Evolutionary conservation across 92 coral and sea anemone genomes (phyloP), one percentile per base, ranked within the genome.

Genomic region (Desmophyllum pertusum): DNA sequence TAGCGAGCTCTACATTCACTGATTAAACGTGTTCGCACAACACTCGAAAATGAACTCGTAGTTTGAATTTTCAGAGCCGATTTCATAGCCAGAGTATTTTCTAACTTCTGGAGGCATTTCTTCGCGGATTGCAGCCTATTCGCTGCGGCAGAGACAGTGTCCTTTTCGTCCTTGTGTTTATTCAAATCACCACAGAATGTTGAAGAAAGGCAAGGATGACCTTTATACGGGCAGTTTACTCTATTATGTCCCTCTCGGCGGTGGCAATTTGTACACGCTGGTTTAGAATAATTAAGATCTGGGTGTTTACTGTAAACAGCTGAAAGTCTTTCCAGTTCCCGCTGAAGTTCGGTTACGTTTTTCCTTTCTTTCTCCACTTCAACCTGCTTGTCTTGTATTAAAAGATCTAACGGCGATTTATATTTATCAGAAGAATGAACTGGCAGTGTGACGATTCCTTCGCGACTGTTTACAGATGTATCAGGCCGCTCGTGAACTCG

Each of bases 121-220:
- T 66, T 66, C 14, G 46, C 73, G 29, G 76, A 37, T 23, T 63
- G 75, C 30, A 84, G 75, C 38, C 45, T 51, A 62, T 83, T 83
- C 36, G 67, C 39, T 64, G 66, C 42, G 38, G 48, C 6, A 29
- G 43, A 76, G 18, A 76, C 42, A 76, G 76, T 42, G 39, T 76
- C 88, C 88, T 84, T 84, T 76, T 84, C 61, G 19, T 76, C 50
- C 27, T 76, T 76, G n/a, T 84, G 88, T 29, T 84, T 67, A 57
- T 55, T 77, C 55, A 85, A 48, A 46, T 85, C 88, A 25, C 88
- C 84, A 51, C 83, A 77, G 68, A 85, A 77, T 71, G 39, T 38
- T 2, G 84, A 68, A 23, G 85, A 81, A 50, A 10, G n/a, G 67
- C 66, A 80, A 7, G 84, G 39, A 68, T 50, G 85, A 33, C 77